Base-by-base conservation (phyloP, 2,888 invertebrate species). In the Acrobasis repandana region DNA sequence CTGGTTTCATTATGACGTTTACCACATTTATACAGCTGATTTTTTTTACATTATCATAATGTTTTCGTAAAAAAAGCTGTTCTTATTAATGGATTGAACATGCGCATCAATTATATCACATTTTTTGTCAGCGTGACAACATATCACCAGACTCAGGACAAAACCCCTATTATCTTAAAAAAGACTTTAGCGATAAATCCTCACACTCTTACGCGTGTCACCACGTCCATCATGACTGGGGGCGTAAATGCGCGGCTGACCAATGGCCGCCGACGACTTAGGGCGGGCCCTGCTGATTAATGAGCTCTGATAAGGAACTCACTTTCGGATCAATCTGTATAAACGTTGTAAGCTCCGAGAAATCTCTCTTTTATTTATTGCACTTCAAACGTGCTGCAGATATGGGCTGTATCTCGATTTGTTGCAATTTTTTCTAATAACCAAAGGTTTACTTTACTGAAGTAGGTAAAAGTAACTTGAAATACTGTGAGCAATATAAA, bases 201-300 rank as follows among this genome's bases (percentile, higher is more conserved):
- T 14, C 10, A 58, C 48, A 57, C 60, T 58, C 43, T 61, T 57
- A 61, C 59, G 57, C 61, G 62, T 60, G 52, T 56, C 54, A 60
- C 46, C 33, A 62, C 65, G 61, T 67, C 62, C 65, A 61, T 67
- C 62, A 62, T 64, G 2, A 60, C 60, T 50, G 76, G 81, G 88
- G 88, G 89, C 89, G 89, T 86, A 79, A 83, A 85, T 80, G 82
- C 74, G 72, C 75, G 74, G 68, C 79, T 82, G 84, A 79, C 90
- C 89, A 88, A 89, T 88, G 82, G 77, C 80, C 80, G 83, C 69
- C 68, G 75, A 72, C 69, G 76, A n/a, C n/a, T n/a, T 9, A 49
- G 86, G 83, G 83, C 77, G 84, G 84, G 77, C 66, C 74, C 75
- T 66, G 20, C 28, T 49, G 58, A 58, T 58, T 50, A 49, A 38